phyloP scores from a whole-genome alignment of 2,113 vertebrate species.

The Psilopsiagon aymara region DNA sequence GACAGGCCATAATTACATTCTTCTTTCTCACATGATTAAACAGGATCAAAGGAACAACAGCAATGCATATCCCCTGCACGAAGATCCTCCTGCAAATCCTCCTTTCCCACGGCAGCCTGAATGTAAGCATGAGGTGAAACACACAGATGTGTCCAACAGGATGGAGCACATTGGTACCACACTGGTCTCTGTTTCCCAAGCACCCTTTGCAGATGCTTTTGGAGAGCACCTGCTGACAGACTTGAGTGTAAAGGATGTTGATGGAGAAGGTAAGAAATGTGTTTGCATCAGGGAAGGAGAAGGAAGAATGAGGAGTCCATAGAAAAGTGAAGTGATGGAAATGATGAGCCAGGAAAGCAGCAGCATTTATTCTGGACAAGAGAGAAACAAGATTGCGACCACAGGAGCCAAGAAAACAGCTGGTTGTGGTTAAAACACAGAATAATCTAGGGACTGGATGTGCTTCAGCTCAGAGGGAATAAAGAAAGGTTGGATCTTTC shows the following conservation, averaged over 20 bases:
- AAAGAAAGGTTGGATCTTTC: slow-evolving; percentile 16
- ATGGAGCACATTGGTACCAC: accelerated
- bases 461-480: background rate
- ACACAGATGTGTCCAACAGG: background rate
- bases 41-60: slow-evolving; percentile 21
- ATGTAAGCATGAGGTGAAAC: background rate
- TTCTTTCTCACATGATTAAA: slow-evolving; percentile 24
- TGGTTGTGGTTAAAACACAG: background rate
- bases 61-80: background rate
- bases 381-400: background rate
- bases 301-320: background rate
- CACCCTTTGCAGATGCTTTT: background rate
- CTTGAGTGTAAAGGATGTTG: background rate
- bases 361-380: background rate
- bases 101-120: background rate
- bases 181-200: background rate
- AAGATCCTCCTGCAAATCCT: background rate
- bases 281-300: background rate
- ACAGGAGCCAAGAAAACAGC: background rate
- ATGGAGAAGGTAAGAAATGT: background rate
- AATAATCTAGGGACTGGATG: background rate
- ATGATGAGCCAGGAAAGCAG: background rate
- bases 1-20: slow-evolving; percentile 40
- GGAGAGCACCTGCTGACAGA: background rate
- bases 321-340: background rate